Base-by-base conservation (phyloP, 2,797 vertebrate species). In the Hippoglossus hippoglossus region DNA sequence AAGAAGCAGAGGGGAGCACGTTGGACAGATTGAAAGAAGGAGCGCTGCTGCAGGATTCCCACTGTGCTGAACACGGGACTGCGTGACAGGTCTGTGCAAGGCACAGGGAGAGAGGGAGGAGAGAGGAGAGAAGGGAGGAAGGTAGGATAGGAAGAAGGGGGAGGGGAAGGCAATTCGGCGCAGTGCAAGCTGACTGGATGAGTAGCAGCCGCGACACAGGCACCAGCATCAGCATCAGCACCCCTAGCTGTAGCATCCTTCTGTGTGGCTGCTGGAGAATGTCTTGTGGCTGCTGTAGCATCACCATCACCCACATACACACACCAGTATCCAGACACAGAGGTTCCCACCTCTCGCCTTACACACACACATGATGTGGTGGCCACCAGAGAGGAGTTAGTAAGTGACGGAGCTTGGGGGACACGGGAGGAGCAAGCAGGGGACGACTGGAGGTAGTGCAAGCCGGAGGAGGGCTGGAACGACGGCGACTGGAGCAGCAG, bases 81-180 rank as follows among this genome's bases (percentile, higher is more conserved):
- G 94, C 91, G 93, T 94, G 94, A 94, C 92, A 93, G 89, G 87
- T 91, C 90, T 85, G 82, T 86, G 83, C 75, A 75, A 81, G 83
- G 83, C 84, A 62, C 71, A 74, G 83, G 67, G 70, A 63, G 60
- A 67, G 77, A 81, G 80, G 79, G 85, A 84, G 84, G 81, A 86
- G 83, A 82, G 71, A 86, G 72, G 86, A 80, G 66, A 67, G 75
- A 75, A 83, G 81, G 71, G 69, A 78, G 80, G 71, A 76, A 85
- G 84, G 84, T 69, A 87, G 83, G 75, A 71, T 44, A 72, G 58
- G 84, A 66, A 60, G 75, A 74, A 78, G 85, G 92, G 89, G 89
- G 84, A 88, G 86, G 90, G 89, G 87, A 46, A 91, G 83, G 71
- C 79, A 77, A 79, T 83, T 86, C 89, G 81, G 92, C 84, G 92